Evolutionary conservation across 2,113 vertebrate species (phyloP).

Genomic region (Ictalurus punctatus): DNA sequence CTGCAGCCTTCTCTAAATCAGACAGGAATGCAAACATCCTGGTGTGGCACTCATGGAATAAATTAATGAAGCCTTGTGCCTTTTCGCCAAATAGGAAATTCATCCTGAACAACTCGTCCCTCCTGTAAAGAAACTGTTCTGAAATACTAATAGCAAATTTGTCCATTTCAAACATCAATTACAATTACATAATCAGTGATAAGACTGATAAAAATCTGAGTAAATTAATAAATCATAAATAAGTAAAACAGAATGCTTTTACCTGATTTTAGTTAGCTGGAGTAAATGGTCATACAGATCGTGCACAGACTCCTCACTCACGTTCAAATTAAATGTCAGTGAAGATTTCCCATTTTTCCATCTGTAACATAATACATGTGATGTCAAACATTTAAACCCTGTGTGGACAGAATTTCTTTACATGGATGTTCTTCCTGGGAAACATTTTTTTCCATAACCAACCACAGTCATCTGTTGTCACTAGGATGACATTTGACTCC

Average conservation of each 20-base stretch:
- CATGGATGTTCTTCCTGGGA: not conserved
- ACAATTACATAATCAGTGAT: not conserved
- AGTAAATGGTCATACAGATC: conserved; percentile 46
- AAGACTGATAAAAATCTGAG: not conserved
- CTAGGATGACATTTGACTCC: too few relatives aligned
- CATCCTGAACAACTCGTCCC: conserved; percentile 46
- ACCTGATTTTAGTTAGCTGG: conserved; percentile 54
- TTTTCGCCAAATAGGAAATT: conserved; percentile 45
- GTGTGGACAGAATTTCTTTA: not conserved
- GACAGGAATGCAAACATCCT: conserved; percentile 56
- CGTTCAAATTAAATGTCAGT: conserved; percentile 33
- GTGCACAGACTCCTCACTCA: conserved; percentile 53
- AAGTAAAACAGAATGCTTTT: not conserved
- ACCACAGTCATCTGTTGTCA: too few relatives aligned
- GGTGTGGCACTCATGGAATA: conserved; percentile 41
- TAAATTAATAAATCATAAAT: conserved; percentile 10
- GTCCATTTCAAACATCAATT: not conserved
- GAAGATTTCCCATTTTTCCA: not conserved
- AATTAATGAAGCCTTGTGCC: conserved; percentile 39
- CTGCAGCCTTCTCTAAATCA: conserved; percentile 53
- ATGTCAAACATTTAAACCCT: not conserved
- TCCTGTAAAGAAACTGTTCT: conserved; percentile 32
- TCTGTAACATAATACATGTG: conserved; percentile 11
- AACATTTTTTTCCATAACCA: too few relatives aligned
- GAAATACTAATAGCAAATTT: not conserved